Evolutionary conservation across 2,797 vertebrate genomes (phyloP).

Genomic region (Pelobates cultripes): DNA sequence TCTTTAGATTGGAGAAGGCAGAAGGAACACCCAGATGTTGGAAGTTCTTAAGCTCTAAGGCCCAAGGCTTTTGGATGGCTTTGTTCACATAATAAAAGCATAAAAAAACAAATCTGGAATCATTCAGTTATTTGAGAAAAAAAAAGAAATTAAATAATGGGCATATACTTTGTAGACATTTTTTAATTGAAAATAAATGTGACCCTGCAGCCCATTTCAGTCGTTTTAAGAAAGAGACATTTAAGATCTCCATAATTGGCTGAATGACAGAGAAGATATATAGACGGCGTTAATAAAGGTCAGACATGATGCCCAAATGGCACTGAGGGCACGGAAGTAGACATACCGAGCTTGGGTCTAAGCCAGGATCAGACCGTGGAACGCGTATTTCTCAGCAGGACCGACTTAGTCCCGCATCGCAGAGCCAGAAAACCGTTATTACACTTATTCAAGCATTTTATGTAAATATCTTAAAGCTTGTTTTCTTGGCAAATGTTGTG

Average conservation of each 20-base stretch:
- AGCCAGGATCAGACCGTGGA: not conserved
- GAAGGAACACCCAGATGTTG: slow-evolving; percentile 30
- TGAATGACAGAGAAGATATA: not conserved
- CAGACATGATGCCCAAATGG: not conserved
- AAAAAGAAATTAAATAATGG: slow-evolving; percentile 19
- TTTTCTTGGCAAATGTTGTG: slow-evolving; percentile 18
- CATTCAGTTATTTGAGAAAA: slow-evolving; percentile 5
- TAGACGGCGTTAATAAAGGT: not conserved
- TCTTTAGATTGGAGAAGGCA: slow-evolving; percentile 20
- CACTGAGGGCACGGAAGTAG: not conserved
- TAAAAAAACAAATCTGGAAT: slow-evolving; percentile 23
- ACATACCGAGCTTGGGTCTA: not conserved
- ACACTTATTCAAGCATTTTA: not conserved
- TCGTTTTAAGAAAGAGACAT: not conserved
- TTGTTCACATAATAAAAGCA: slow-evolving; percentile 5
- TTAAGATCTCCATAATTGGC: not conserved
- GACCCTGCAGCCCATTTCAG: slow-evolving; percentile 1
- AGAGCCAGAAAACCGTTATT: not conserved
- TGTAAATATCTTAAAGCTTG: slow-evolving; percentile 20
- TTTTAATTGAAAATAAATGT: slow-evolving; percentile 41
- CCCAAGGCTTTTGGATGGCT: slow-evolving; percentile 17
- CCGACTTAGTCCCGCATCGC: not conserved
- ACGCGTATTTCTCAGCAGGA: not conserved
- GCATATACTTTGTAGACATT: not conserved
- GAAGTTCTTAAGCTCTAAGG: slow-evolving; percentile 14